phyloP scores from a whole-genome alignment of 2,888 invertebrate species.

The Dryobotodes eremita region DNA sequence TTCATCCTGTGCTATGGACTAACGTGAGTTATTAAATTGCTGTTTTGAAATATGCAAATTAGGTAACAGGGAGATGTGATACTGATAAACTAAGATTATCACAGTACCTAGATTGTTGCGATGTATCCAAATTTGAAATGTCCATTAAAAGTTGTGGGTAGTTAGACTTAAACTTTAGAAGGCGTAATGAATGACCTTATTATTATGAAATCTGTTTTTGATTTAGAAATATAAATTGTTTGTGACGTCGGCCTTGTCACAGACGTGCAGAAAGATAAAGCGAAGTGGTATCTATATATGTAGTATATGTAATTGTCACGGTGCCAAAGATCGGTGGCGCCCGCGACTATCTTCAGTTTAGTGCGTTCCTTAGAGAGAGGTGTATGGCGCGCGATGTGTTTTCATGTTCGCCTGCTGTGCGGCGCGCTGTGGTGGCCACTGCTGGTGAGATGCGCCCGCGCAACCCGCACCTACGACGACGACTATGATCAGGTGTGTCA shows the following conservation, averaged over 20 bases:
- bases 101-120: not conserved
- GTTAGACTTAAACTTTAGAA: constrained; percentile 20
- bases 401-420: constrained; percentile 89
- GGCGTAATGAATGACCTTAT: constrained; percentile 29
- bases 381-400: constrained; percentile 90
- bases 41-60: not conserved
- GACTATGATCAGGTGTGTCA: constrained; percentile 89
- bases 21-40: not conserved
- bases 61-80: not conserved
- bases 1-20: not conserved
- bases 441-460: constrained; percentile 87
- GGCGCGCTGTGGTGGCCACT: constrained; percentile 90
- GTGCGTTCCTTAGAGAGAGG: constrained; percentile 88
- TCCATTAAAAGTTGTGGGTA: constrained; percentile 24
- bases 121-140: not conserved
- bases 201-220: constrained; percentile 41
- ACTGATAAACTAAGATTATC: constrained; percentile 11
- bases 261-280: constrained; percentile 85
- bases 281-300: constrained; percentile 71
- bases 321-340: constrained; percentile 87
- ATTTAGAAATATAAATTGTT: constrained; percentile 61
- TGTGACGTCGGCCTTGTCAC: constrained; percentile 77
- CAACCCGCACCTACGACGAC: constrained; percentile 86
- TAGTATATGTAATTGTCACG: constrained; percentile 83
- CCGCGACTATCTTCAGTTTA: constrained; percentile 88